Percentiles rank a stretch among this genome's conserved stretches.
phyloP scores from a whole-genome alignment of 2,797 vertebrate species.

The Tenualosa thibaudeaui region DNA sequence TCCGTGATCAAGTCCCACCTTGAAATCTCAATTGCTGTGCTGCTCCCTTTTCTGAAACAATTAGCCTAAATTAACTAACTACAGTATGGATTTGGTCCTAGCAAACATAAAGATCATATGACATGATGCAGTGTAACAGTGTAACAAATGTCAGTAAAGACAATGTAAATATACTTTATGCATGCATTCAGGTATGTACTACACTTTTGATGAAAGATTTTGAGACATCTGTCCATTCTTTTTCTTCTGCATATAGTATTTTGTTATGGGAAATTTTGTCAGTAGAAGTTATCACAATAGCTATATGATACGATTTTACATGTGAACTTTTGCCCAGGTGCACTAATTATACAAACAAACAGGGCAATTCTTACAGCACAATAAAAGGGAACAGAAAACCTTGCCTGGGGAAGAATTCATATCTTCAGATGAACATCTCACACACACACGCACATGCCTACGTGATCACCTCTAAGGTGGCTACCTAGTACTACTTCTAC shows the following conservation, averaged over 20 bases:
- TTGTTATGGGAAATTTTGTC: not conserved
- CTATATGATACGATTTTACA: not conserved
- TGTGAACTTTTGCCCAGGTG: constrained; percentile 12
- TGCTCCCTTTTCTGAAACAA: not conserved
- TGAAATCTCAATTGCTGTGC: not conserved
- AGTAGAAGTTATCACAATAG: not conserved
- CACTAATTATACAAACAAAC: not conserved
- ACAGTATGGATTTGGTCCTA: not conserved
- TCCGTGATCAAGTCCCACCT: not conserved
- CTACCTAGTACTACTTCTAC: not conserved
- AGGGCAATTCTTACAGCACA: not conserved
- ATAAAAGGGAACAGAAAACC: not conserved
- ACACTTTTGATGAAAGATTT: too few species aligned
- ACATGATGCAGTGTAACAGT: not conserved
- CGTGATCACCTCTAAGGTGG: too few species aligned
- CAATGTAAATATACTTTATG: too few species aligned
- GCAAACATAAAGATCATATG: not conserved
- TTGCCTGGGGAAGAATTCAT: not conserved
- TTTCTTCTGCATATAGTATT: not conserved
- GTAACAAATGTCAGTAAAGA: not conserved
- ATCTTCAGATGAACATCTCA: not conserved
- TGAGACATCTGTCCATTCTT: not conserved
- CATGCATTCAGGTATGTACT: too few species aligned
- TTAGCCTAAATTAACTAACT: not conserved
- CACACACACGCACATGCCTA: not conserved